Evolutionary conservation across 2,888 invertebrate species (phyloP), one percentile per base, ranked within the genome.

Genomic region (Tethea ocularis): DNA sequence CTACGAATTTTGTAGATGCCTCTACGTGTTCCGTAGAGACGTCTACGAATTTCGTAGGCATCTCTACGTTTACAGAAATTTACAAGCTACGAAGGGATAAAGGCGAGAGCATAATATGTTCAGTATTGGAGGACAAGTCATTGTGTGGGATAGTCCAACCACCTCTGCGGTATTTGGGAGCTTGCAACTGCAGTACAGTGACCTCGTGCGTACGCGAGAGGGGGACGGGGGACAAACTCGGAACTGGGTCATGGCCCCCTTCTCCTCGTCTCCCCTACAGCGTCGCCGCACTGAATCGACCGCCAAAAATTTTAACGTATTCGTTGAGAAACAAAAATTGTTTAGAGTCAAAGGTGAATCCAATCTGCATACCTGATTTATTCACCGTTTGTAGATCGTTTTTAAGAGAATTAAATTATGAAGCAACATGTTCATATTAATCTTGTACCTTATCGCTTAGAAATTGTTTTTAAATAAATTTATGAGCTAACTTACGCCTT

Each of bases 171-270:
- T 80, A 84, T 86, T 88, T 74, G 80, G 83, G 69, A 72, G 79
- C 80, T 85, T 91, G 91, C 92, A 91, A 85, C 90, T 92, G 91
- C 92, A 93, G 91, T 91, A 89, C 92, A 92, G 82, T 92, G 91
- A 92, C 91, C 92, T 86, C 89, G 86, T 87, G 91, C 89, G 91
- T 91, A 92, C 92, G 83, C 82, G 82, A 84, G 83, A 70, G 82
- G 79, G 82, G 75, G 51, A 62, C 52, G 61, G 65, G 59, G 46
- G 57, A 58, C 57, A 23, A 58, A 59, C 58, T 6, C 56, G 75
- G 67, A 87, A 82, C 72, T 87, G 69, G 89, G 91, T 89, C 89
- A 88, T 73, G 85, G 84, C 85, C 80, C 84, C 84, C 75, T 69
- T 66, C 71, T 68, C 74, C 67, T 65, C 71, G 67, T 68, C 72